Evolutionary conservation across 1,140 invertebrate genomes (phyloP), one percentile per base, ranked within the genome.

Genomic region (Drosophila watanabei): DNA sequence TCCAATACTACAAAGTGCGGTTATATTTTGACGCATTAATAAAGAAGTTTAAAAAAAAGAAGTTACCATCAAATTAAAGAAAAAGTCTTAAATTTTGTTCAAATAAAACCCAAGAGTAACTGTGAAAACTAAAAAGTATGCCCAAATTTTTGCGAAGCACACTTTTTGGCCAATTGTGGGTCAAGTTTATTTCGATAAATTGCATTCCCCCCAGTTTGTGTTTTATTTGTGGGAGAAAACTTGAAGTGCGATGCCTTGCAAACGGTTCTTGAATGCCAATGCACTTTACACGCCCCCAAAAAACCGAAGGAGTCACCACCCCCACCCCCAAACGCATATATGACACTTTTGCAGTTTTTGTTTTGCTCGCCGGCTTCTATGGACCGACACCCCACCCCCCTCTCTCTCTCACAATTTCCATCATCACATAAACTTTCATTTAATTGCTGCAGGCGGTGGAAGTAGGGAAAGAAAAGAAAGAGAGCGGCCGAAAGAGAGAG

Each of bases 291-390:
- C 59, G 60, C 52, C 43, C 49, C 73, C 24, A 45, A 16, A 16
- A 30, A 71, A 58, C 33, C 48, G 18, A 30, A 33, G 35, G 28
- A 57, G 9, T 9, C n/a, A 14, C 45, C 61, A 4, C 45, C 41
- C 10, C 33, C 48, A 49, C 68, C 56, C 45, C 28, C 64, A 49
- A 49, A 79, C 61, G 85, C 48, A 71, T 90, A 90, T 89, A 89
- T 89, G 82, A 89, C 85, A 89, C 75, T 89, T 89, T 89, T 89
- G 70, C 85, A 79, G 81, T 89, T 89, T 88, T 90, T 89, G 85
- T 89, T 89, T 89, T 89, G 85, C 85, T 89, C 85, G 86, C 85
- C 85, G 79, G 86, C 75, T 89, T 89, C 85, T 81, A 77, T 68
- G 83, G 14, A 41, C 46, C 24, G 1, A 33, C 16, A 39, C 6